Conservation (phyloP, 2,888 invertebrate species). For the Heterodera filipjevi region DNA sequence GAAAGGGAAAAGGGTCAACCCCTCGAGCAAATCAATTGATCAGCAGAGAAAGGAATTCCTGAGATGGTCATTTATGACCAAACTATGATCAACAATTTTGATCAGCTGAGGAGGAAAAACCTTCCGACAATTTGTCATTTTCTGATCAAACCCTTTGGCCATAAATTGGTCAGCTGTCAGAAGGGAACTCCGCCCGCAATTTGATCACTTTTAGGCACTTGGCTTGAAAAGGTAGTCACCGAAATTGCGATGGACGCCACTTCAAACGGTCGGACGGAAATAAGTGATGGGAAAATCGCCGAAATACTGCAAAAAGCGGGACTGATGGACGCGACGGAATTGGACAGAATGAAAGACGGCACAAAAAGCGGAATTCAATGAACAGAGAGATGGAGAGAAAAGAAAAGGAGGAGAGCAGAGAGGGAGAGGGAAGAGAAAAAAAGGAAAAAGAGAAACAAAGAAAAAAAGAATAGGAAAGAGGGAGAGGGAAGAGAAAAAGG, state of each 20-base stretch:
- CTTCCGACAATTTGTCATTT: too few relatives aligned
- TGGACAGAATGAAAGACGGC: background rate
- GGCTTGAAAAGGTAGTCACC: slow-evolving; percentile 40
- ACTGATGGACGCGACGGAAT: slow-evolving; percentile 6
- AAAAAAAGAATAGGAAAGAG: background rate
- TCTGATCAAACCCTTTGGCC: too few relatives aligned
- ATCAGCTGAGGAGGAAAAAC: too few relatives aligned
- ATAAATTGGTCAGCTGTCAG: too few relatives aligned
- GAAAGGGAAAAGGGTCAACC: too few relatives aligned
- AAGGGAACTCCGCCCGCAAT: too few relatives aligned
- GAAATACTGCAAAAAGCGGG: background rate
- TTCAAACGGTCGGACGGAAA: slow-evolving; percentile 6
- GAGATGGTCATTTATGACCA: too few relatives aligned
- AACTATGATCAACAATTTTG: too few relatives aligned
- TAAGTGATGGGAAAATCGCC: slow-evolving; percentile 1
- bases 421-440: background rate
- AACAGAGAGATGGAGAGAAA: background rate
- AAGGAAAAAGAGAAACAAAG: background rate
- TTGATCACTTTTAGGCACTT: slow-evolving; percentile 36
- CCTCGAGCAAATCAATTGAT: too few relatives aligned
- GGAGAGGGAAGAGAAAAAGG: background rate
- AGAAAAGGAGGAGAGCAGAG: background rate
- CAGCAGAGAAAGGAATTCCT: too few relatives aligned
- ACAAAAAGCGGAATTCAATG: background rate
- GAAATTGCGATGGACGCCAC: slow-evolving; percentile 34